These are phyloP conservation scores for Hyla sarda DNA, from an alignment of 2,113 vertebrate genomes.

Conservation along the genomic window DNA sequence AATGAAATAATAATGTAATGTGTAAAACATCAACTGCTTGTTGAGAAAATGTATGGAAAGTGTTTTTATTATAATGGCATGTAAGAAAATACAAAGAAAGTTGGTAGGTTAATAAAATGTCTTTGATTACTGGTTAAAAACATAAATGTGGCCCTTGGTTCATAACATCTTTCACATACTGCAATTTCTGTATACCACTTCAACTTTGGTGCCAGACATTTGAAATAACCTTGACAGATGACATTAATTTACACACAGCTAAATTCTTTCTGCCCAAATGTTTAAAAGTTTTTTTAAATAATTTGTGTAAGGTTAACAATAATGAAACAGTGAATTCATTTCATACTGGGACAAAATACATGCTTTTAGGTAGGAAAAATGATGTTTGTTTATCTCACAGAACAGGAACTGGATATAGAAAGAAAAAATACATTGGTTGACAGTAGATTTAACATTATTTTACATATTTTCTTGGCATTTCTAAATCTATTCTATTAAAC, in stretches of 20 bases:
- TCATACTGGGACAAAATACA: neutral
- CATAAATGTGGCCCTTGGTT: conserved; percentile 19
- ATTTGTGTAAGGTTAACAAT: conserved; percentile 18
- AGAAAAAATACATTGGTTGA: neutral
- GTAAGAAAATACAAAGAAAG: neutral
- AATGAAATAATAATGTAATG: conserved; percentile 32
- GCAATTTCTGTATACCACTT: neutral
- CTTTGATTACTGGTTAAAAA: conserved; percentile 42
- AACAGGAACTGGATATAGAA: neutral
- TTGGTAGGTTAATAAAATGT: conserved; percentile 24
- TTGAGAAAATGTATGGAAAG: conserved; percentile 3
- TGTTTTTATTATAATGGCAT: conserved; percentile 24
- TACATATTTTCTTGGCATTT: neutral
- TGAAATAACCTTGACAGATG: conserved; percentile 31
- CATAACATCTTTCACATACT: neutral
- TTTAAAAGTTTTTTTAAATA: conserved; percentile 10
- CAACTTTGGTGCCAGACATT: neutral
- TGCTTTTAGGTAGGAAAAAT: neutral
- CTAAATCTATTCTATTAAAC: neutral
- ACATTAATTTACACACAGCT: conserved; percentile 27
- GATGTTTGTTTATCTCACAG: neutral
- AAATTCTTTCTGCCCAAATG: neutral
- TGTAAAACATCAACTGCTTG: neutral
- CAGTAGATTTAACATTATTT: neutral
- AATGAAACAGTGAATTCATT: neutral